phyloP scores from a whole-genome alignment of 2,113 vertebrate genomes.

The Aegotheles bennettii region DNA sequence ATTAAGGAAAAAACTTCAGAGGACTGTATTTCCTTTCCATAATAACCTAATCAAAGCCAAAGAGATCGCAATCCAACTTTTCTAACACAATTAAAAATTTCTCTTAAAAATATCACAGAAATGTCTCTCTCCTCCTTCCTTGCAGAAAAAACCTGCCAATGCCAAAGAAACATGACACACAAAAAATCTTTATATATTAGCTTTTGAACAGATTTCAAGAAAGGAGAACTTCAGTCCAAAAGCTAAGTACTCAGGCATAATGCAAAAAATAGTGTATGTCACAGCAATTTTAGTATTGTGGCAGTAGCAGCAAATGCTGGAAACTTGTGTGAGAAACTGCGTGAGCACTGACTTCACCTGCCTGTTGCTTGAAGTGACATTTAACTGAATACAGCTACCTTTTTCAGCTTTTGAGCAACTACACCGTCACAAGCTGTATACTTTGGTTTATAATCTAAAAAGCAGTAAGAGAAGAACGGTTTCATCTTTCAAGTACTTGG shows the following conservation, averaged over 20 bases:
- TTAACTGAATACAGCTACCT: not conserved
- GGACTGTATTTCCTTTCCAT: not conserved
- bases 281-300: not conserved
- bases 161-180: not conserved
- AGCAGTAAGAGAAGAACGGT: not conserved
- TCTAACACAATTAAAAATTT: not conserved
- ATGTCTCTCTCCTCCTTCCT: not conserved
- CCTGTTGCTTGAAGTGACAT: not conserved
- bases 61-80: not conserved
- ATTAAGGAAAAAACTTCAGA: not conserved
- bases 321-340: not conserved
- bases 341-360: not conserved
- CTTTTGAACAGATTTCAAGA: not conserved
- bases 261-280: not conserved
- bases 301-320: not conserved
- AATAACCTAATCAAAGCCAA: not conserved
- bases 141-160: not conserved
- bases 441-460: not conserved
- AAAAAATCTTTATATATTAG: not conserved
- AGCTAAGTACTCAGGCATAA: not conserved
- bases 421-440: not conserved
- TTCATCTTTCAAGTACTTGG: not conserved
- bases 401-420: not conserved
- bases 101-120: not conserved
- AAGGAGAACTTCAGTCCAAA: not conserved